Evolutionary conservation across 1,140 invertebrate genomes (phyloP).

Genomic region (Eueides isabella): DNA sequence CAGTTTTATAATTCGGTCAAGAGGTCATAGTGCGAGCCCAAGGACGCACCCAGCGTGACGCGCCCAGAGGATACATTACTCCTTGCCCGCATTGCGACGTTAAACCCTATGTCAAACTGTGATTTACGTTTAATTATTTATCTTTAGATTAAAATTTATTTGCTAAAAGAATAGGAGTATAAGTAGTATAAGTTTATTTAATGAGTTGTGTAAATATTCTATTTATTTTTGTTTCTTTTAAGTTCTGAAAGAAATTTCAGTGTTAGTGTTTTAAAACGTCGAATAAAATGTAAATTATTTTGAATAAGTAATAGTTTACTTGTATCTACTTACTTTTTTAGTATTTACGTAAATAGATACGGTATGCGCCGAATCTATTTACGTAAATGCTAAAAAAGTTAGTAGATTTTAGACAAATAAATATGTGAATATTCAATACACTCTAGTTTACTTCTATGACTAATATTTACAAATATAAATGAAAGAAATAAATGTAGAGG

Average conservation of each 20-base stretch:
- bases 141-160: neutral
- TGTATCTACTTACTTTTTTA: too few species aligned
- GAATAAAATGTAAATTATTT: neutral
- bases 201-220: neutral
- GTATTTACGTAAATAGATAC: too few species aligned
- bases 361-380: too few species aligned
- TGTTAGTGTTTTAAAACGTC: too few species aligned
- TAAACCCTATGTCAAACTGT: conserved; percentile 41
- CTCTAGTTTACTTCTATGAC: neutral
- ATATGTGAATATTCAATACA: too few species aligned
- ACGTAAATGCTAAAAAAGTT: too few species aligned
- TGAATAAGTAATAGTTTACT: too few species aligned
- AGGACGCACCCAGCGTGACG: conserved; percentile 70
- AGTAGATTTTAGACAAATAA: too few species aligned
- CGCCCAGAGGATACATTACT: conserved; percentile 72
- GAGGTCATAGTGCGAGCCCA: conserved; percentile 50
- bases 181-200: neutral
- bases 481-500: neutral
- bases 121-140: neutral
- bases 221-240: neutral
- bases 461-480: neutral
- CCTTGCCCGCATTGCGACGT: conserved; percentile 75
- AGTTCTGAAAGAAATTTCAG: neutral
- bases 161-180: neutral
- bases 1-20: conserved; percentile 62